Evolutionary conservation across 2,113 vertebrate species (phyloP).

Genomic region (Ascaphus truei): DNA sequence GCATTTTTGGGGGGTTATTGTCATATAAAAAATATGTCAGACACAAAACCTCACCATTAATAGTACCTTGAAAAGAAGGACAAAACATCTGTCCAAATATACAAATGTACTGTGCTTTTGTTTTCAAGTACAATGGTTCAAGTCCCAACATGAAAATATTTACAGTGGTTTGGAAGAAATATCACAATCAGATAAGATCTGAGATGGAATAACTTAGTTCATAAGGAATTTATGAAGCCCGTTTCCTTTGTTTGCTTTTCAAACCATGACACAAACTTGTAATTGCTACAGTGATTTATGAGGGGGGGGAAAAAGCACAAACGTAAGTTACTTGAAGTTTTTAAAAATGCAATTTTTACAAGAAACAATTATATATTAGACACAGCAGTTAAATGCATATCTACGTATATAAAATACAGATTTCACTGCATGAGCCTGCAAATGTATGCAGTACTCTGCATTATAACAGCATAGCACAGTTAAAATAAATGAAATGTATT

Average conservation of each 20-base stretch:
- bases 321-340: not conserved
- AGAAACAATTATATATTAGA: too few relatives aligned
- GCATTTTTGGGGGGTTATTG: not conserved
- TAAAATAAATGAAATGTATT: too few relatives aligned
- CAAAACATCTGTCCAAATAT: not conserved
- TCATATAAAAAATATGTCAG: too few relatives aligned
- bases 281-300: not conserved
- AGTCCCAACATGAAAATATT: not conserved
- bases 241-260: not conserved
- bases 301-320: not conserved
- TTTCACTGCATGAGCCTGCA: too few relatives aligned
- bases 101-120: not conserved
- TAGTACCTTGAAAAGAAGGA: not conserved
- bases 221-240: not conserved
- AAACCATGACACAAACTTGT: not conserved
- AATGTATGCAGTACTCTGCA: too few relatives aligned
- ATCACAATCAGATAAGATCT: not conserved
- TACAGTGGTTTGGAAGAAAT: not conserved
- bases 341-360: too few relatives aligned
- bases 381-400: too few relatives aligned
- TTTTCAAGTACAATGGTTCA: not conserved
- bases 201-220: not conserved
- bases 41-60: not conserved
- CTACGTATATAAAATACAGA: too few relatives aligned
- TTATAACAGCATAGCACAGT: too few relatives aligned